Evolutionary conservation across 2,888 invertebrate species (phyloP).

Genomic region (Drosophila trichaetosa): DNA sequence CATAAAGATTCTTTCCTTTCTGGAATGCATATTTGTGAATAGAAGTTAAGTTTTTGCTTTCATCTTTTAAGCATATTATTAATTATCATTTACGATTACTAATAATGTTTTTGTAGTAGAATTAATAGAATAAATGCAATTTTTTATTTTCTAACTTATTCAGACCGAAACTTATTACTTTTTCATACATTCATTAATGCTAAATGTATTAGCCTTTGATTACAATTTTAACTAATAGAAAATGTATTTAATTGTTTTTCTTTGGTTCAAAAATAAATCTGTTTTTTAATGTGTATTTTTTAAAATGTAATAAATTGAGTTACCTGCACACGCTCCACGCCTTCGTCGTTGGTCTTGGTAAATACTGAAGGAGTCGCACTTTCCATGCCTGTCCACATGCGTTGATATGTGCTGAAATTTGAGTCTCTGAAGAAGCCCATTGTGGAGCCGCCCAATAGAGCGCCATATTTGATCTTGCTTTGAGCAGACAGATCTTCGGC

Average conservation of each 20-base stretch:
- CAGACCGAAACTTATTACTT: no score
- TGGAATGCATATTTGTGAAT: background rate
- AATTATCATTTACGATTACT: background rate
- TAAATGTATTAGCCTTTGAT: no score
- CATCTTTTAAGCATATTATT: background rate
- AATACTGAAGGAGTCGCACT: conserved; percentile 93
- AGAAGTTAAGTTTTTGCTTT: background rate
- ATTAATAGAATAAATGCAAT: no score
- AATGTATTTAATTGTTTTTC: no score
- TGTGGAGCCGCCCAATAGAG: conserved; percentile 95
- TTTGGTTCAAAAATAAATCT: no score
- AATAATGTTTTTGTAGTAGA: no score
- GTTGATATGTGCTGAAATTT: conserved; percentile 94
- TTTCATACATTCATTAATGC: no score
- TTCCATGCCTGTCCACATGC: conserved; percentile 97
- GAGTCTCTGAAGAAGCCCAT: conserved; percentile 96
- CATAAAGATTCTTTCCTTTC: conserved; percentile 92
- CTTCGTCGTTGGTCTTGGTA: conserved; percentile 92
- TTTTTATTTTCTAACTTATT: no score
- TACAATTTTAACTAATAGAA: no score
- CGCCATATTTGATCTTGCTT: conserved; percentile 98
- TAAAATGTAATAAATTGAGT: background rate
- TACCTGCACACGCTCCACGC: conserved; percentile 91
- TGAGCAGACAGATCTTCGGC: conserved; percentile 97
- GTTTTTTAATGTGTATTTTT: background rate